A percentile compares a stretch with the other conserved stretches of the same genome.
Conservation (phyloP, 2,113 vertebrate species). For the Xiphophorus maculatus region DNA sequence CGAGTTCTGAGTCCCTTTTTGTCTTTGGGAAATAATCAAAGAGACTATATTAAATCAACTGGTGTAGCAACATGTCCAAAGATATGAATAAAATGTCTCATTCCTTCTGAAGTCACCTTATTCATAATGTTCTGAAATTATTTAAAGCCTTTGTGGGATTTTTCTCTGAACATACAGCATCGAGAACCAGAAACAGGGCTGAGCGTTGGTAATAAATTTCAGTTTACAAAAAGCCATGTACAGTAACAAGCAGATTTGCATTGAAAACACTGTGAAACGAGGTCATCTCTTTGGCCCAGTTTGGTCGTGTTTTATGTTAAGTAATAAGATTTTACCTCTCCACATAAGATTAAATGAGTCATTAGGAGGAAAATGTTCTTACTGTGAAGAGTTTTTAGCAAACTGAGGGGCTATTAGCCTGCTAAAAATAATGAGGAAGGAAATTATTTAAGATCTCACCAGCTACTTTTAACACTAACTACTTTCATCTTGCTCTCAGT, state of each 20-base stretch:
- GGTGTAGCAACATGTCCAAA: neutral
- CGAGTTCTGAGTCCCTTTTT: neutral
- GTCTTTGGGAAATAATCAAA: neutral
- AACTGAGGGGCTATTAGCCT: conserved; percentile 11
- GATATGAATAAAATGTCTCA: neutral
- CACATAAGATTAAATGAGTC: conserved; percentile 44
- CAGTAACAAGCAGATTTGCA: conserved; percentile 45
- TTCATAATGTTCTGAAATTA: neutral
- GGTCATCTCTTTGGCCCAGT: conserved; percentile 39
- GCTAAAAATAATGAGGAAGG: conserved; percentile 53
- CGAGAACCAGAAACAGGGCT: conserved; percentile 10
- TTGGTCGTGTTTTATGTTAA: conserved; percentile 43
- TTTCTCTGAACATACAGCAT: neutral
- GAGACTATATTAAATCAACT: neutral
- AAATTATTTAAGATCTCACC: conserved; percentile 34
- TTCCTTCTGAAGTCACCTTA: neutral
- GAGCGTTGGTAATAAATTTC: neutral
- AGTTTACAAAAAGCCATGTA: conserved; percentile 19
- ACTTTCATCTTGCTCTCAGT: conserved; percentile 71
- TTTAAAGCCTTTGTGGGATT: conserved; percentile 5
- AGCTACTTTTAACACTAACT: conserved; percentile 23
- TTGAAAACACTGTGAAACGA: conserved; percentile 52
- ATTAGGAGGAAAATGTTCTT: conserved; percentile 13
- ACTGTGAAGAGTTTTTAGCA: conserved; percentile 27
- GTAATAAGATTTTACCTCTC: conserved; percentile 49